Evolutionary conservation across 23 tunicate species (phyloP), one percentile per base, ranked within the genome.

Genomic region (Halocynthia roretzi): DNA sequence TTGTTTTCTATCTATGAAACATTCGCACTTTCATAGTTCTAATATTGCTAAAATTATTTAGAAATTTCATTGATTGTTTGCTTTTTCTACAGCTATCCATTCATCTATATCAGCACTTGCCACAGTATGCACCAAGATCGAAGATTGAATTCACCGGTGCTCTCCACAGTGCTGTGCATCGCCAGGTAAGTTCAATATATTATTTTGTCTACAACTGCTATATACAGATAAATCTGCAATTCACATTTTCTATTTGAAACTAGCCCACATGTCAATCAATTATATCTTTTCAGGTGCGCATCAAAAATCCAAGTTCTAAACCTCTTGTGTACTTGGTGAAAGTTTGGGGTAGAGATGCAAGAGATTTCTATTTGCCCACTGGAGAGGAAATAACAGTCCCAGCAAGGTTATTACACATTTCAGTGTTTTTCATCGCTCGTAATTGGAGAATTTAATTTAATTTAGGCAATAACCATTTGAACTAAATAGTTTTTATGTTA

Each of bases 21-120:
- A 31, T 31, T 31, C 44, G 4, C 1, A 31, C 44, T 31, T 31
- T 31, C 44, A 31, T 31, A 31, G 44, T 31, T 31, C 4, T 31
- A 31, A 0, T 31, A 31, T 31, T 31, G 44, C 4, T 31, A 31
- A 31, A 31, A 31, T 31, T 31, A 31, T 31, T 31, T 31, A 31
- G 44, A 31, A 31, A 31, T 31, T 31, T 31, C 1, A 31, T 0
- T 2, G 61, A 71, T n/a, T 2, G 17, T n/a, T 61, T 50, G 53
- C 18, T n/a, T 23, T 66, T 66, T 80, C 71, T 62, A 6, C 86
- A 92, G 98, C 83, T 92, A 10, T 92, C 92, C 56, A 82, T 92
- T 18, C 80, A 86, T 60, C 62, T 92, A 75, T 92, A 92, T 53
- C 92, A 86, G 83, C 93, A 92, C 67, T 75, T 92, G 9, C 98